Conservation (phyloP, 1,140 invertebrate genomes). For the Theocolax elegans region DNA sequence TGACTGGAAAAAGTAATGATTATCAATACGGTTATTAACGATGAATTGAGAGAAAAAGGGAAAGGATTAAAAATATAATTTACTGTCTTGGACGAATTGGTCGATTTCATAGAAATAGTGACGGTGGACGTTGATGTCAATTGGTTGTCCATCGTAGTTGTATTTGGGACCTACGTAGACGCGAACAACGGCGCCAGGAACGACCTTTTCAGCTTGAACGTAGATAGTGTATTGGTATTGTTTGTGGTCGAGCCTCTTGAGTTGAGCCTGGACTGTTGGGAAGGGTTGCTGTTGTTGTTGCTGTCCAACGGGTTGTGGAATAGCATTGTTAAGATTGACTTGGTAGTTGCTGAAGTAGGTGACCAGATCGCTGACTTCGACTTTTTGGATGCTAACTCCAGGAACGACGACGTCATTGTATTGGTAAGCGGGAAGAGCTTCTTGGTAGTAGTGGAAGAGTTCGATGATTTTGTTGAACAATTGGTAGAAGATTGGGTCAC, state of each 20-base stretch:
- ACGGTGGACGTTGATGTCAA: slow-evolving; percentile 71
- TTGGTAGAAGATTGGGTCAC: slow-evolving; percentile 70
- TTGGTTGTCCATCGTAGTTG: slow-evolving; percentile 68
- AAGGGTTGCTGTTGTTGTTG: slow-evolving; percentile 52
- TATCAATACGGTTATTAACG: neutral
- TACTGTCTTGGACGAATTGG: slow-evolving; percentile 72
- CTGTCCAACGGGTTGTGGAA: slow-evolving; percentile 47
- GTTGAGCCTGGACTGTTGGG: slow-evolving; percentile 54
- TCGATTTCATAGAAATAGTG: slow-evolving; percentile 76
- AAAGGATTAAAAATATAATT: slow-evolving; percentile 47
- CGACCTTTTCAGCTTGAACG: slow-evolving; percentile 64
- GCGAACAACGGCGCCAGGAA: slow-evolving; percentile 64
- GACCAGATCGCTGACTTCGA: slow-evolving; percentile 71
- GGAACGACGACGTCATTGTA: slow-evolving; percentile 72
- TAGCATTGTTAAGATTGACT: slow-evolving; percentile 69
- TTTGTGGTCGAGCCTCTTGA: slow-evolving; percentile 73
- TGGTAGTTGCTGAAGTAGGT: slow-evolving; percentile 73
- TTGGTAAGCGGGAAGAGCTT: slow-evolving; percentile 72
- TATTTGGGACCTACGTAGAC: slow-evolving; percentile 72
- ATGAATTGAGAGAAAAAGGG: neutral
- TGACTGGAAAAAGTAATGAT: slow-evolving; percentile 60
- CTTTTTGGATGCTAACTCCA: slow-evolving; percentile 72
- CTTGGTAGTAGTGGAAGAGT: slow-evolving; percentile 68
- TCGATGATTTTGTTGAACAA: slow-evolving; percentile 66
- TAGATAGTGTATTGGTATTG: slow-evolving; percentile 71